Percentiles rank a stretch among this genome's conserved stretches.
Conservation (phyloP, 2,113 vertebrate species). For the Istiophorus platypterus region DNA sequence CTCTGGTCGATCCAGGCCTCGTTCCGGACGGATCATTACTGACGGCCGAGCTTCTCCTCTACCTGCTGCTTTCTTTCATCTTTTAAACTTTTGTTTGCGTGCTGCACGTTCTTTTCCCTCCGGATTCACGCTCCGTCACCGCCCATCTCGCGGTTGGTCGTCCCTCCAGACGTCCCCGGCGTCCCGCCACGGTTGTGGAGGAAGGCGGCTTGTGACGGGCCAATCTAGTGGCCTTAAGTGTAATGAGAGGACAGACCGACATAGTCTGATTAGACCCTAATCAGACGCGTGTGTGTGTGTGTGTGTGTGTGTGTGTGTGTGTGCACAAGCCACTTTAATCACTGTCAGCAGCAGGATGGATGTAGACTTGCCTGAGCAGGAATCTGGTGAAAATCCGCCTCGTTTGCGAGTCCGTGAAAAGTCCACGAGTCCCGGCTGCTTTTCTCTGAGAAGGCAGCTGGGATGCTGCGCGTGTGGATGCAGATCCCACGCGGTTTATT, state of each 20-base stretch:
- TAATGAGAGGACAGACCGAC: constrained; percentile 46
- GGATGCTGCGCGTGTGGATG: constrained; percentile 14
- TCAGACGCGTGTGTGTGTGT: neutral
- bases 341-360: neutral
- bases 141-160: too few relatives aligned
- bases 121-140: too few relatives aligned
- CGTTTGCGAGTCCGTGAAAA: constrained; percentile 23
- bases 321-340: constrained; percentile 25
- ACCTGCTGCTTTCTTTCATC: neutral
- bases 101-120: constrained; percentile 5
- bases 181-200: too few relatives aligned
- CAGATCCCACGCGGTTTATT: constrained; percentile 11
- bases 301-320: constrained; percentile 16
- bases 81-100: neutral
- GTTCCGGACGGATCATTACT: constrained; percentile 29
- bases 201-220: too few relatives aligned
- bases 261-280: constrained; percentile 32
- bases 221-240: constrained; percentile 52
- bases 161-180: too few relatives aligned
- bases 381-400: constrained; percentile 24
- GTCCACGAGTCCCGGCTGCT: constrained; percentile 46
- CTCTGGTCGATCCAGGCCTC: constrained; percentile 54
- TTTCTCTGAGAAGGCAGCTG: constrained; percentile 14
- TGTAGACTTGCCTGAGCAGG: constrained; percentile 21
- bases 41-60: neutral